Evolutionary conservation across 2,888 invertebrate genomes (phyloP), one percentile per base, ranked within the genome.

Genomic region (Scaptomyza tumidula): DNA sequence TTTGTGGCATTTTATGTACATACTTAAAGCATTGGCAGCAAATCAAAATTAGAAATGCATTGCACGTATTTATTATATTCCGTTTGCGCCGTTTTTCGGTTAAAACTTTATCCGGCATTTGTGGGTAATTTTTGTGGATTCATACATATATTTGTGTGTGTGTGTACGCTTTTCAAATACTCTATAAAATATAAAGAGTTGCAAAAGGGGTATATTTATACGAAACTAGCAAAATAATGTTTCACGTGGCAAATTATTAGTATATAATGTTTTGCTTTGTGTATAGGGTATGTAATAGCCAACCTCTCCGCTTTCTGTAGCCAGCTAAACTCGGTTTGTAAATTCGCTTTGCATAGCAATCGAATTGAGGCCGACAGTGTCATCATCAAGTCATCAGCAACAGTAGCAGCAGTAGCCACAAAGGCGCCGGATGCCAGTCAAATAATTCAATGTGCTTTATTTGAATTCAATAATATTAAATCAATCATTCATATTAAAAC

Each of bases 51-150:
- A 65, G 60, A 75, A 80, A 86, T 78, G 71, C 81, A 75, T 55
- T 71, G 78, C 87, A 86, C 86, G 86, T 84, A 78, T 80, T 83
- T 80, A 83, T 85, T 88, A 74, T 83, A 86, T 83, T 76, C 77
- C 83, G 74, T 77, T 87, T 85, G 65, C 69, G 65, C 65, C 71
- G 68, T 80, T 82, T 84, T 62, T 59, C 24, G 57, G 78, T 69
- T 75, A 63, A 59, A 81, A 81, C 78, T 86, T 86, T 71, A 56
- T 49, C 58, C 27, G 45, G 44, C 37, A 41, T 27, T 33, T 54
- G 43, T 14, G 50, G 41, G 3, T 37, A 50, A 54, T 52, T 37
- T 58, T 44, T 62, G 57, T 45, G 57, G 19, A 31, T 64, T 56
- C n/a, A 37, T n/a, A 6, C 33, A 33, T n/a, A 37, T 6, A 37